Percentiles rank a stretch among this genome's conserved stretches.
Evolutionary conservation across 2,797 vertebrate species (phyloP).

Genomic region (Sciurus vulgaris): DNA sequence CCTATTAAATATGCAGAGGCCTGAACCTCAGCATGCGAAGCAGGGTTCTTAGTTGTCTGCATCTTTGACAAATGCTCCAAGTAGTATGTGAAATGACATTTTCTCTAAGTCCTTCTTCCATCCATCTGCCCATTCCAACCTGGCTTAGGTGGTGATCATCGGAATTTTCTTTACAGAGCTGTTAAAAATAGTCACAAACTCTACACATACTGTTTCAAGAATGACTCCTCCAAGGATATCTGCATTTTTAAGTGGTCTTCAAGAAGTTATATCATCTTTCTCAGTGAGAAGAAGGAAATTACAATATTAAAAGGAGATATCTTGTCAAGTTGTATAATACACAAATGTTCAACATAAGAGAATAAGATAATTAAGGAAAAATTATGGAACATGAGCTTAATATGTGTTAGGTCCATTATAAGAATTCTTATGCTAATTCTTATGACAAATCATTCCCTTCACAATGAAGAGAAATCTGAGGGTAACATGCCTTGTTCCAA

Average conservation of each 20-base stretch:
- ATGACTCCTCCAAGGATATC: neutral
- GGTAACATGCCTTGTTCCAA: neutral
- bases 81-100: neutral
- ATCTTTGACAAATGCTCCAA: constrained; percentile 9
- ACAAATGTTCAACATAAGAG: constrained; percentile 42
- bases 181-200: constrained; percentile 13
- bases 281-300: neutral
- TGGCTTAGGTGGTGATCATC: neutral
- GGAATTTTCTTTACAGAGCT: neutral
- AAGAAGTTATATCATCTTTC: neutral
- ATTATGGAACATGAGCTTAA: neutral
- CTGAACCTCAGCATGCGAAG: neutral
- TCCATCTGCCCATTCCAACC: neutral
- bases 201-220: constrained; percentile 23
- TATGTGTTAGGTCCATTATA: neutral
- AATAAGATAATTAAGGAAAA: constrained; percentile 7
- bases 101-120: neutral
- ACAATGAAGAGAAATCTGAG: neutral
- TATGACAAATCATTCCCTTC: neutral
- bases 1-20: neutral
- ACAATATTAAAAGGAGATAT: neutral
- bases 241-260: constrained; percentile 29
- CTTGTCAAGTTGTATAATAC: neutral
- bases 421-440: neutral
- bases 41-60: neutral